Evolutionary conservation across 2,797 vertebrate species (phyloP).

Genomic region (Enteromius treurensis): DNA sequence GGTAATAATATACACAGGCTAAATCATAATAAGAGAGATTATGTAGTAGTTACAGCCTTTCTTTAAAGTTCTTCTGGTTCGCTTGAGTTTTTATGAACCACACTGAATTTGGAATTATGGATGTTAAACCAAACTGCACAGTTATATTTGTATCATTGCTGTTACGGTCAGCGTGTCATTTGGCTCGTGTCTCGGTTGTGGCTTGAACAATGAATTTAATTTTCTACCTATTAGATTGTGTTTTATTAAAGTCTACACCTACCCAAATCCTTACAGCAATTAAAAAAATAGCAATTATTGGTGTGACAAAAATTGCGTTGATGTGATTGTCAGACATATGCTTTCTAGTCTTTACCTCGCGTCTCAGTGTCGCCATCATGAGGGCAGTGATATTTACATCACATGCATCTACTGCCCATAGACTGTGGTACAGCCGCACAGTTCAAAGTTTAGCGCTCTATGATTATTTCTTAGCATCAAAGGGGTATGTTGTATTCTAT

Average conservation of each 20-base stretch:
- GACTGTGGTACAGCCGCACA: not conserved
- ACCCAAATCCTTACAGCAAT: no score
- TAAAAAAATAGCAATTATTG: no score
- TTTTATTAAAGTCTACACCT: no score
- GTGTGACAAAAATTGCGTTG: no score
- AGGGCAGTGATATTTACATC: not conserved
- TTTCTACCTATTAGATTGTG: no score
- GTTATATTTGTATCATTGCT: not conserved
- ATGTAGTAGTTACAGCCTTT: not conserved
- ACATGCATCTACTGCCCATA: not conserved
- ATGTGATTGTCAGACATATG: no score
- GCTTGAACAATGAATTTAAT: no score
- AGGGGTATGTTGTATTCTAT: not conserved
- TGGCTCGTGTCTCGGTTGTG: no score
- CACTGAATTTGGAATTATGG: not conserved
- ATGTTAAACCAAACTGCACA: not conserved
- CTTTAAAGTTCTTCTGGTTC: not conserved
- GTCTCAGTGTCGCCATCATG: conserved; percentile 5
- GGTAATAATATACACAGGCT: not conserved
- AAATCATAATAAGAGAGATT: conserved; percentile 1
- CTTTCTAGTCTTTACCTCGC: not conserved
- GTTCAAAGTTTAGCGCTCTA: not conserved
- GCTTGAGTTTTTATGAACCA: not conserved
- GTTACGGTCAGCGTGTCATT: not conserved
- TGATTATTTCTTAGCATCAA: not conserved